These are phyloP conservation scores for Oreochromis mossambicus DNA, from an alignment of 2,797 vertebrate species.

Conservation along the genomic window DNA sequence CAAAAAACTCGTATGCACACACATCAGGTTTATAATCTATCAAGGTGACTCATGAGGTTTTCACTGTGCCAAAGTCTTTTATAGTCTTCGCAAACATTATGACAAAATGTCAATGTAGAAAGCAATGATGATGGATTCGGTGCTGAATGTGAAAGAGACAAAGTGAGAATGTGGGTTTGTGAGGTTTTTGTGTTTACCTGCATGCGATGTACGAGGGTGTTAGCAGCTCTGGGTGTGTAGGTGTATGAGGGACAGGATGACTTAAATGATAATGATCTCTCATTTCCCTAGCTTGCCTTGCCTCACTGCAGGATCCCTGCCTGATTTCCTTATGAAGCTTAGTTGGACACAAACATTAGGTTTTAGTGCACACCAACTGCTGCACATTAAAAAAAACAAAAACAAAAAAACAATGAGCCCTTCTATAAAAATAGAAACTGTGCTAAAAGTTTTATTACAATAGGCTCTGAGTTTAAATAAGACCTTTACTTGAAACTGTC, in stretches of 20 bases:
- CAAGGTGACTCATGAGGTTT: slow-evolving; percentile 19
- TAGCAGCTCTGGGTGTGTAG: slow-evolving; percentile 3
- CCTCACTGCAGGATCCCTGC: slow-evolving; percentile 23
- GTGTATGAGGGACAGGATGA: neutral
- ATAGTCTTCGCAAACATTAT: neutral
- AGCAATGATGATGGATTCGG: neutral
- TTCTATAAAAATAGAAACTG: neutral
- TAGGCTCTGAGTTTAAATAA: neutral
- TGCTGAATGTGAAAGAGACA: neutral
- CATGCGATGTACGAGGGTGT: slow-evolving; percentile 29
- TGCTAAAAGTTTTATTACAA: neutral
- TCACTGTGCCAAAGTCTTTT: neutral
- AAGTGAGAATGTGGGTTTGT: neutral
- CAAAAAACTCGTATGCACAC: neutral
- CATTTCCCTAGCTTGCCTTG: slow-evolving; percentile 47
- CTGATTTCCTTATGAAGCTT: slow-evolving; percentile 52
- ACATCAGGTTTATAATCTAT: neutral
- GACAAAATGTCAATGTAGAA: neutral
- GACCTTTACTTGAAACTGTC: neutral
- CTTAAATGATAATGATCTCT: slow-evolving; percentile 36
- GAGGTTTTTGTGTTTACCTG: slow-evolving; percentile 25
- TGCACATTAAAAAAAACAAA: neutral
- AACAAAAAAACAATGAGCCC: neutral
- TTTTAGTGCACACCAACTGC: neutral
- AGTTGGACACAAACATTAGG: neutral